phyloP scores from a whole-genome alignment of 2,113 vertebrate genomes.

The Psammodynastes pulverulentus region DNA sequence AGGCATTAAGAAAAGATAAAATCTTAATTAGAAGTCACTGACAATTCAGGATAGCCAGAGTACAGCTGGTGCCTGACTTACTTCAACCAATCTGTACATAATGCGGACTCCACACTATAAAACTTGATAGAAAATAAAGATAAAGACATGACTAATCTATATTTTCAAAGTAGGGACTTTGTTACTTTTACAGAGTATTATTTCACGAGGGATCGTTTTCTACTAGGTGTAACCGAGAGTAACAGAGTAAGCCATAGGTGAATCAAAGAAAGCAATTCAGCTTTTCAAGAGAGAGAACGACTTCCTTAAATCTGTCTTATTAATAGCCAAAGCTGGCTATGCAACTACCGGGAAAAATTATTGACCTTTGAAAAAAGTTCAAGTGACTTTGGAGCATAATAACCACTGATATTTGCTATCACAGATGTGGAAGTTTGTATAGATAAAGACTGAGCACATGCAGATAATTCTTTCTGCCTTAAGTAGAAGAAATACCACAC shows the following conservation, averaged over 20 bases:
- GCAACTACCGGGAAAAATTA: not conserved
- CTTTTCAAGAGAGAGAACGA: not conserved
- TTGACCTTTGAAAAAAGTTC: not conserved
- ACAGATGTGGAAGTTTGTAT: not conserved
- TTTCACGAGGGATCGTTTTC: not conserved
- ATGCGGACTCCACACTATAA: conserved; percentile 22
- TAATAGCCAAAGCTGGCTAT: not conserved
- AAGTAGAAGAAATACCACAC: not conserved
- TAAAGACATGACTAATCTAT: not conserved
- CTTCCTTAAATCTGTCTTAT: not conserved
- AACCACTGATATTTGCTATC: conserved; percentile 9
- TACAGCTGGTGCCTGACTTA: not conserved
- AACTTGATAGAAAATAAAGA: conserved; percentile 6
- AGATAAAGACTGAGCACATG: not conserved
- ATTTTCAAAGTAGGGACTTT: not conserved
- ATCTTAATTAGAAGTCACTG: conserved; percentile 36
- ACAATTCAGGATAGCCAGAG: not conserved
- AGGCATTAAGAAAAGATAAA: conserved; percentile 14
- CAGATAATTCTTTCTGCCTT: not conserved
- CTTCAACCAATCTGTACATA: not conserved
- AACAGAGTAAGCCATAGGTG: not conserved
- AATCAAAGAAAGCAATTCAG: not conserved
- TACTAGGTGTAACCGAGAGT: conserved; percentile 7
- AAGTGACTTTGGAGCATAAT: conserved; percentile 10
- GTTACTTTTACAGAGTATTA: not conserved